Percentiles rank a stretch among this genome's conserved stretches.
Evolutionary conservation across 2,888 invertebrate species (phyloP).

Genomic region (Aphidius colemani): DNA sequence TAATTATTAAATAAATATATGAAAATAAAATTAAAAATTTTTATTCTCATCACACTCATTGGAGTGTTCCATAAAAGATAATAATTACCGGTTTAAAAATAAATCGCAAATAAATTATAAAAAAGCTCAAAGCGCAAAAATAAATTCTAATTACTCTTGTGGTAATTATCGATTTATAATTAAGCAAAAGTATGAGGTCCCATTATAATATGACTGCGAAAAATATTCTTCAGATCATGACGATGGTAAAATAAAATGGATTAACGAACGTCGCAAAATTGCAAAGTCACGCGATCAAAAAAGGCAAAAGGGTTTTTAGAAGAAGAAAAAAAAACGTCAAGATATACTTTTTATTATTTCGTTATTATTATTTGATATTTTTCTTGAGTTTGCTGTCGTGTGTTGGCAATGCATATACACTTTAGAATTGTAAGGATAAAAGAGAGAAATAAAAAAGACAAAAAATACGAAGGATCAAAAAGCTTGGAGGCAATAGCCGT

Average conservation of each 20-base stretch:
- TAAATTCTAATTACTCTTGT: too few relatives aligned
- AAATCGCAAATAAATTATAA: too few relatives aligned
- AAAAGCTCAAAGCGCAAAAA: too few relatives aligned
- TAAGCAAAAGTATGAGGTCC: too few relatives aligned
- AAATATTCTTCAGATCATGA: slow-evolving; percentile 22
- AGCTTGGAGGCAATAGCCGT: slow-evolving; percentile 37
- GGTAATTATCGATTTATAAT: too few relatives aligned
- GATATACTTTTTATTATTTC: neutral
- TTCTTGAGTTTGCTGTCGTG: neutral
- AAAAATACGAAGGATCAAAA: slow-evolving; percentile 20
- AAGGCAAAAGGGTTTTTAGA: neutral
- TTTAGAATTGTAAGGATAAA: neutral
- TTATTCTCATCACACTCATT: too few relatives aligned
- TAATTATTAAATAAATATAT: too few relatives aligned
- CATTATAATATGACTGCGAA: slow-evolving; percentile 1
- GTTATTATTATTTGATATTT: too few relatives aligned
- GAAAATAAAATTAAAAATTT: too few relatives aligned
- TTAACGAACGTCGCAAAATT: slow-evolving; percentile 23
- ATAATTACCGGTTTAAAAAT: too few relatives aligned
- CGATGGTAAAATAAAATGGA: slow-evolving; percentile 27
- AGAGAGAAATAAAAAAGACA: neutral
- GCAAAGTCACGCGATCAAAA: slow-evolving; percentile 29
- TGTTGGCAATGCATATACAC: neutral
- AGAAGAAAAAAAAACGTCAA: neutral
- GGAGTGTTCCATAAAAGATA: too few relatives aligned